Conservation (phyloP, 2,888 invertebrate genomes). For the Frankliniella fusca region DNA sequence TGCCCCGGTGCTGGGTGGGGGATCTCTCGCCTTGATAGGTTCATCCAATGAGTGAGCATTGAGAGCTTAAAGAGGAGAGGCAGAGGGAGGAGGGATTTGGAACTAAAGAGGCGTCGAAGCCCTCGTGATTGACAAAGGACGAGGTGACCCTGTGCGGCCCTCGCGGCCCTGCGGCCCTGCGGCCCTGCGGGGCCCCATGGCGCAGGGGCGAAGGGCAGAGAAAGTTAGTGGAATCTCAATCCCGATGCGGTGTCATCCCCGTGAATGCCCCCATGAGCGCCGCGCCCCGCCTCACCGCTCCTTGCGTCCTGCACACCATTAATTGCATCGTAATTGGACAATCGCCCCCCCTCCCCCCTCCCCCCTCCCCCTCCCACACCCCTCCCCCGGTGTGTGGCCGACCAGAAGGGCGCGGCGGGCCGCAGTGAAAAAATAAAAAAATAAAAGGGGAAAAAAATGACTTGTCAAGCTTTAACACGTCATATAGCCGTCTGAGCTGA, state of each 20-base stretch:
- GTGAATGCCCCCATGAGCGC: not conserved
- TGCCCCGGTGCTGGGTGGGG: too few species aligned
- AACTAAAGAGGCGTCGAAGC: not conserved
- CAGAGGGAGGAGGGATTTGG: too few species aligned
- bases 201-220: conserved; percentile 6
- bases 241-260: conserved; percentile 2
- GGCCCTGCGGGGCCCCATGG: too few species aligned
- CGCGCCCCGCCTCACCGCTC: not conserved
- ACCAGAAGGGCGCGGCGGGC: not conserved
- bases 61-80: too few species aligned
- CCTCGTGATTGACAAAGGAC: conserved; percentile 16
- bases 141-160: not conserved
- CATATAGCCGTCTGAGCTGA: too few species aligned
- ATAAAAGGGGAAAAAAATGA: too few species aligned
- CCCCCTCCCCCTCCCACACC: not conserved
- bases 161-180: too few species aligned
- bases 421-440: too few species aligned
- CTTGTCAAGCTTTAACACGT: too few species aligned
- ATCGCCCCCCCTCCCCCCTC: not conserved
- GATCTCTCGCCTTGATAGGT: too few species aligned
- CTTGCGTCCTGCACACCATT: not conserved
- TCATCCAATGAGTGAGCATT: too few species aligned
- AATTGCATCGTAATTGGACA: conserved; percentile 20
- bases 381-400: not conserved
- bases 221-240: not conserved